Base-by-base conservation (phyloP, 2,797 vertebrate species). In the Poliocrania exsul region DNA sequence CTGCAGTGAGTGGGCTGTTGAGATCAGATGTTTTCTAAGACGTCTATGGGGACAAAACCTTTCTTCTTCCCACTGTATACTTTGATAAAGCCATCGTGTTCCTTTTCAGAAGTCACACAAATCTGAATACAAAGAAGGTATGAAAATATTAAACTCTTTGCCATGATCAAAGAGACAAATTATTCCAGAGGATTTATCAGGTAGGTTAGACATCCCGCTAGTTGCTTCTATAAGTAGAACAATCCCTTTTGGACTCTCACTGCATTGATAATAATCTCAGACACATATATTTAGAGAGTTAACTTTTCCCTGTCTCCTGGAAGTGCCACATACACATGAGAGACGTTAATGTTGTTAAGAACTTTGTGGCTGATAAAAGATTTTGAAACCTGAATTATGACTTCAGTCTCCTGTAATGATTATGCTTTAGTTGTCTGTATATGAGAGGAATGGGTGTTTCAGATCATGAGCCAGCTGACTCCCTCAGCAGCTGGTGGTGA, bases 21-120 rank as follows among this genome's bases (percentile, higher is more conserved):
- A 54, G 95, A 97, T 98, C 99, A 99, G 97, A 99, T 98, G 92
- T 99, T 98, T 96, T 99, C 99, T 86, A 99, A 98, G 86, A 99
- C 94, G 1, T 99, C 99, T 35, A 98, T 98, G 47, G 99, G 99
- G 70, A 99, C 99, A 4, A 98, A 99, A 86, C 99, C 99, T 97
- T 97, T 98, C 97, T 99, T 99, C 98, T 99, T 99, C 66, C 99
- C 99, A 4, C 99, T 98, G 91, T 97, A 97, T 90, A 99, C 99
- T 96, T 97, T 98, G 97, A 99, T 98, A 97, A 99, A 99, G 96
- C 99, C 99, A 1, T 98, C 97, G 2, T 85, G 98, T 84, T 99
- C 99, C 23, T 98, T 98, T 96, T 99, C 99, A 33, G 98, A 98
- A 97, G 98, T 98, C 97, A 99, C 98, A 70, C 99, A 99, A 90